Base-by-base conservation (phyloP, 2,113 vertebrate species). In the Silurus glanis region DNA sequence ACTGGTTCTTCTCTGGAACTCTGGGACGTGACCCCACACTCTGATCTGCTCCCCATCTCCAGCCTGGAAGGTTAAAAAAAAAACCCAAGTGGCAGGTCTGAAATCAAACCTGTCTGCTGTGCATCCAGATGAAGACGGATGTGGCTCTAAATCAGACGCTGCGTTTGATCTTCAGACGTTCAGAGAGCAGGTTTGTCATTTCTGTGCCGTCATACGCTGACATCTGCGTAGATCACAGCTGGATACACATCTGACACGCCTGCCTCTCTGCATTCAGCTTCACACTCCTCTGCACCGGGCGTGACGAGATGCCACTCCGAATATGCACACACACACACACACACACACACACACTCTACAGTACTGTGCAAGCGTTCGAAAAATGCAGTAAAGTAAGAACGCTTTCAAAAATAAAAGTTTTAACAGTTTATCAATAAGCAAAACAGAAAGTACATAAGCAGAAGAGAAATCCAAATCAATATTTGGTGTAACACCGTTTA, bases 231-330 rank as follows among this genome's bases (percentile, higher is more conserved):
- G 49, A 92, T 88, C 89, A 92, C 91, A 6, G 93, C 90, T 91
- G 91, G 91, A 91, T 92, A 86, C 93, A 89, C 62, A 92, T 88
- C 86, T 93, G 87, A 90, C 91, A 83, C 88, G 89, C 90, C 82
- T 91, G 91, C 92, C 89, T 88, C 92, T 91, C 92, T 92, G 76
- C 87, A 14, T 64, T 66, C 45, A 49, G 45, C 61, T 5, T 62
- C 19, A 51, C 37, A 61, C 6, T 9, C 45, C 37, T 23, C 47
- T 2, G 72, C 47, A 2, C 6, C 47, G 47, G 37, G 8, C 72
- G 14, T 0, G 21, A 23, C 0, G 49, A 71, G 37, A 47, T 8
- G 17, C 47, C 2, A 19, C 45, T 74, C 47, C 12, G 71, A 19
- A 12, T 51, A 8, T 0, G 6, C 71, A 21, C 6, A 47, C 69